Conservation (phyloP, 2,888 invertebrate species). For the Mimas tiliae region DNA sequence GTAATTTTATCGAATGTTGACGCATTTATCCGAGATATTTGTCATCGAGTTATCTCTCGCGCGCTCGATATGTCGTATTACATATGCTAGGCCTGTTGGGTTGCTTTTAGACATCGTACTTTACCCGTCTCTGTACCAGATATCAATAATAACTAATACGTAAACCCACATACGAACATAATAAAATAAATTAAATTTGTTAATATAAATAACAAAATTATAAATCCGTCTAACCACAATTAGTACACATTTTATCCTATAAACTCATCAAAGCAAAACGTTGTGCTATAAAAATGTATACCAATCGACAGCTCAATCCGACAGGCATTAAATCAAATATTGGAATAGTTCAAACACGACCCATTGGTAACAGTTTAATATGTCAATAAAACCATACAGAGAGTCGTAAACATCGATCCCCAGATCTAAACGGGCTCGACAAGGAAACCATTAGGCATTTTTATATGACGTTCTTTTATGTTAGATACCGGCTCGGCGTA, state of each 20-base stretch:
- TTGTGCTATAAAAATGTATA: neutral
- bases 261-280: neutral
- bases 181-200: too few relatives aligned
- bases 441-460: slow-evolving; percentile 67
- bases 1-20: too few relatives aligned
- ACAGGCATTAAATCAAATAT: slow-evolving; percentile 47
- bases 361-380: slow-evolving; percentile 61
- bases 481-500: slow-evolving; percentile 43
- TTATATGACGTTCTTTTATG: slow-evolving; percentile 60
- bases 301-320: slow-evolving; percentile 23
- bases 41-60: too few relatives aligned
- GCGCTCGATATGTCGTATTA: too few relatives aligned
- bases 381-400: slow-evolving; percentile 69
- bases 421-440: slow-evolving; percentile 56
- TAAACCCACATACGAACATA: too few relatives aligned
- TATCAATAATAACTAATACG: too few relatives aligned
- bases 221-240: too few relatives aligned
- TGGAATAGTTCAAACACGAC: slow-evolving; percentile 53
- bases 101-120: too few relatives aligned
- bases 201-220: neutral
- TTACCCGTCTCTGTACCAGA: too few relatives aligned
- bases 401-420: slow-evolving; percentile 64
- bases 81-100: too few relatives aligned
- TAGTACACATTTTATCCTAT: neutral
- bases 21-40: too few relatives aligned